Evolutionary conservation across 2,888 invertebrate genomes (phyloP), one percentile per base, ranked within the genome.

Genomic region (Cantharis flavilabris): DNA sequence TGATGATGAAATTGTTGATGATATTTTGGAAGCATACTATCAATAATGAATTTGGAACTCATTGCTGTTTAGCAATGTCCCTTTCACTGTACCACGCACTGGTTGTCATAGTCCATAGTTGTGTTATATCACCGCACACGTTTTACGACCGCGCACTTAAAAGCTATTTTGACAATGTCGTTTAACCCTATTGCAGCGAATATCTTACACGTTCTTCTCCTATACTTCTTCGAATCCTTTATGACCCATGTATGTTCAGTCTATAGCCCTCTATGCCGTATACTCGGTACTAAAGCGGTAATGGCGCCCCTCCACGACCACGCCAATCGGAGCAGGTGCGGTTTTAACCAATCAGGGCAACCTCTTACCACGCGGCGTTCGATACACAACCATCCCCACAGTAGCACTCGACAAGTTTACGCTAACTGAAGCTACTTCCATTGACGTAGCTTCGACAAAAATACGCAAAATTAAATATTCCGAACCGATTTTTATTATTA

Each of bases 21-120:
- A 92, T 97, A 97, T 93, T 97, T 97, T 87, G 97, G 97, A 91
- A 97, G 95, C 96, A 97, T 97, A 92, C 96, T 96, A 95, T 97
- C 97, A 92, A 97, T 95, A 93, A 96, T 96, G 93, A 97, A 97
- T 94, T 97, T 97, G 93, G 96, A 96, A 93, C 94, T 96, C 97
- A 97, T 97, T 93, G 94, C 94, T 89, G 86, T 84, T 83, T 84
- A 84, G 86, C 86, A 84, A 83, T 83, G 85, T 83, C 82, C 85
- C 84, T 82, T 80, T 85, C 86, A 87, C 87, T 86, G 84, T 84
- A 86, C 84, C 85, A 84, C 85, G 85, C 87, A 87, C 87, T 86
- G 83, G 83, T 84, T 86, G 85, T 86, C 86, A 87, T 87, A 86
- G 85, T 87, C 81, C 81, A 80, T 78, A 75, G 77, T 80, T 49